Base-by-base conservation (phyloP, 2,113 vertebrate genomes). In the Panthera leo region DNA sequence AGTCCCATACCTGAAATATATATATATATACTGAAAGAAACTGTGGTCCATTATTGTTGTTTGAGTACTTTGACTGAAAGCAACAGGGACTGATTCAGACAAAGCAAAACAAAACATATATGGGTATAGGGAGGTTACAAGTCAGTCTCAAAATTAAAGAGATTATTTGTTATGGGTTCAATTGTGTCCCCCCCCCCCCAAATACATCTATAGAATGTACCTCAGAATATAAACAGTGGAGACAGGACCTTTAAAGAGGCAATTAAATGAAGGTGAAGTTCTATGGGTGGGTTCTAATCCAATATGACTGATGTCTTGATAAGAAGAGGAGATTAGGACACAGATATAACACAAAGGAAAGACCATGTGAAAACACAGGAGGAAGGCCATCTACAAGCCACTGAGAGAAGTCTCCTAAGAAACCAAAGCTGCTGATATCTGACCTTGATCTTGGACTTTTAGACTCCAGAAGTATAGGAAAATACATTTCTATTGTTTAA, bases 101-200 rank as follows among this genome's bases (percentile, higher is more conserved):
- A 70, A 80, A 65, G 36, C 7, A 95, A 85, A 89, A 82, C 79
- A 89, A 92, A 45, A 15, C 8, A 48, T 8, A 2, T 31, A 63
- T 31, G 21, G 31, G 25, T 39, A 68, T 39, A 51, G 58, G 15
- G 71, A 96, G 21, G 9, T 27, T 65, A 23, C 15, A 87, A 7
- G 5, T 85, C 42, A 91, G 55, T 67, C 48, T 15, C 75, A 85
- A 83, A 82, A 58, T 94, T 21, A 94, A 88, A 68, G 6, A 68
- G 7, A 85, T 63, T 63, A 45, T 3, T 58, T 63, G 2, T 25
- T 61, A 58, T 11, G 5, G 3, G 13, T 16, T 80, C 2, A 71
- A 48, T 25, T 86, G 9, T 83, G 13, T 36, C 2, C n/a, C 68
- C 13, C n/a, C 3, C 36, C 36, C 10, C n/a, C 4, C 8, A 78